phyloP scores from a whole-genome alignment of 2,113 vertebrate species.

The Sinosuthora webbiana region DNA sequence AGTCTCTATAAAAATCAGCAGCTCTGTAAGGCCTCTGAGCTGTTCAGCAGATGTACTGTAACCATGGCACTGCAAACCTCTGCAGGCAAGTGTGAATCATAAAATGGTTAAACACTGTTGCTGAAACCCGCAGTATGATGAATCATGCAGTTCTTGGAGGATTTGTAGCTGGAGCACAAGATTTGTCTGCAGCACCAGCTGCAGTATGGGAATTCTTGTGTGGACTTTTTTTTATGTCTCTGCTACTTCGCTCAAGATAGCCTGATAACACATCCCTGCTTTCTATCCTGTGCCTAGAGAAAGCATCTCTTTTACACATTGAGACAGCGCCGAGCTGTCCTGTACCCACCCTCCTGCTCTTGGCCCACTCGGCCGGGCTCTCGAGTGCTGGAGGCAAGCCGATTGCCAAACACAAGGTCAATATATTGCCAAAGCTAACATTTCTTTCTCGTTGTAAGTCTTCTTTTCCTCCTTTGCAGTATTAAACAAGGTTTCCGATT shows the following conservation, averaged over 20 bases:
- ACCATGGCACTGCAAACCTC: constrained; percentile 21
- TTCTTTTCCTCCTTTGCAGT: neutral
- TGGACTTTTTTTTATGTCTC: neutral
- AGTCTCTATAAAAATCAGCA: neutral
- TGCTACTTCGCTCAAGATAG: neutral
- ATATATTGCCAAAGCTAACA: neutral
- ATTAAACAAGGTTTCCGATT: too few species aligned
- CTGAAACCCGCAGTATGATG: neutral
- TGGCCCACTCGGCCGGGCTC: rapidly evolving
- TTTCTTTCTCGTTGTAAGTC: too few species aligned
- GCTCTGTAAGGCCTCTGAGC: neutral
- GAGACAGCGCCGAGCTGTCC: rapidly evolving
- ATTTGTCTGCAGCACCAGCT: neutral
- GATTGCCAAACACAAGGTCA: neutral
- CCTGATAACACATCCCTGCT: neutral
- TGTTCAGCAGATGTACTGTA: neutral
- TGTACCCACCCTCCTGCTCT: neutral
- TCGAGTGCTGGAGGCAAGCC: neutral
- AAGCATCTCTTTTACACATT: rapidly evolving
- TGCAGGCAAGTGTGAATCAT: constrained; percentile 21
- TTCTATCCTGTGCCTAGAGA: neutral
- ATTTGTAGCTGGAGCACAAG: neutral
- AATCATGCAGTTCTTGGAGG: neutral
- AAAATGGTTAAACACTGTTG: neutral
- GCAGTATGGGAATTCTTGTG: neutral